Conservation (phyloP, 2,888 invertebrate species). For the Brenthis daphne region DNA sequence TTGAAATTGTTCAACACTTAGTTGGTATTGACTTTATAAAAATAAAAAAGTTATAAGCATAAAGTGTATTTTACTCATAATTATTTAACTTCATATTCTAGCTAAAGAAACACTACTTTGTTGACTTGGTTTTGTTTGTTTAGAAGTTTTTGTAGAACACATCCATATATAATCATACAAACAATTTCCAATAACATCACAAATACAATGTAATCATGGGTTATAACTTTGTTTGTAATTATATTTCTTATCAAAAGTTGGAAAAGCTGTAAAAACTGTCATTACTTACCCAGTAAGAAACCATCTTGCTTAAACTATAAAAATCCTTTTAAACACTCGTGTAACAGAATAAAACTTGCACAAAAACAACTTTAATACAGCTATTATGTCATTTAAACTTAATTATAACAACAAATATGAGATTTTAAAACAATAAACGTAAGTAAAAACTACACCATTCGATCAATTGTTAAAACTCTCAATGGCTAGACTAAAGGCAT, state of each 20-base stretch:
- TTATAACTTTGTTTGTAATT: conserved; percentile 42
- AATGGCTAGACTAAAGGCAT: conserved; percentile 57
- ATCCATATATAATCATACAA: background rate
- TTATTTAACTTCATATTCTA: background rate
- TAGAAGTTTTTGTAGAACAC: background rate
- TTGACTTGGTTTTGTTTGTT: conserved; percentile 8
- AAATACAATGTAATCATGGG: conserved; percentile 18
- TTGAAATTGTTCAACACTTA: too few relatives aligned
- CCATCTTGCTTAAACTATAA: conserved; percentile 52
- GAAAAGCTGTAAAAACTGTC: conserved; percentile 46
- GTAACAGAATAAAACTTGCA: conserved; percentile 53
- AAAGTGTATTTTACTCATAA: background rate
- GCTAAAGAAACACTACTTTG: background rate
- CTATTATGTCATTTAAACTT: conserved; percentile 52
- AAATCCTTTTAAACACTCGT: conserved; percentile 40
- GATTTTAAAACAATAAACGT: conserved; percentile 51
- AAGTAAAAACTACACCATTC: conserved; percentile 48
- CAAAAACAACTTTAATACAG: conserved; percentile 55
- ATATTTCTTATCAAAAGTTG: conserved; percentile 48
- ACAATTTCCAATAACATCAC: background rate
- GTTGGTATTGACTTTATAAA: too few relatives aligned
- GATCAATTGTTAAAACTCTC: conserved; percentile 50
- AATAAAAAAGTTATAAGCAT: too few relatives aligned
- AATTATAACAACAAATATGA: conserved; percentile 48
- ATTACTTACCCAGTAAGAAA: conserved; percentile 51